phyloP scores from a whole-genome alignment of 2,113 vertebrate genomes.

The Bothrops jararaca region DNA sequence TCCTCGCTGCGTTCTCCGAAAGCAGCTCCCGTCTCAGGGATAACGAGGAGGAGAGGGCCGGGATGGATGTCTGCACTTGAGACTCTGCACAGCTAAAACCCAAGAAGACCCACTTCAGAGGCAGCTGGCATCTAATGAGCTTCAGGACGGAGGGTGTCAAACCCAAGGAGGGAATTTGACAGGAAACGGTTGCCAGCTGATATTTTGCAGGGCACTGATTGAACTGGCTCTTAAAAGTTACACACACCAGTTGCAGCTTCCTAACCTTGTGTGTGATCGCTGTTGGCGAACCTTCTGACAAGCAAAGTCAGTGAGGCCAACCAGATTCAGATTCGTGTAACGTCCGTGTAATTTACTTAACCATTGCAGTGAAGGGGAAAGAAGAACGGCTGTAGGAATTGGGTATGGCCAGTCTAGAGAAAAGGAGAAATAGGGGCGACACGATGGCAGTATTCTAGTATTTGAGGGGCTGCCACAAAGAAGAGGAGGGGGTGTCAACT shows the following conservation, averaged over 20 bases:
- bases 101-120: constrained; percentile 33
- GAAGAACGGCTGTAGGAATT: too few species aligned
- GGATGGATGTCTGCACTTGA: neutral
- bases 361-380: too few species aligned
- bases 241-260: neutral
- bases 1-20: neutral
- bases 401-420: too few species aligned
- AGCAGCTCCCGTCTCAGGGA: constrained; percentile 17
- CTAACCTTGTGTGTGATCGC: neutral
- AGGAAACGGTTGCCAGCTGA: constrained; percentile 10
- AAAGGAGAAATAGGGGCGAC: too few species aligned
- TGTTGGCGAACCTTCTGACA: neutral
- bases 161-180: constrained; percentile 25
- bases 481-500: too few species aligned
- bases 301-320: too few species aligned
- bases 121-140: constrained; percentile 53
- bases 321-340: neutral
- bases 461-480: too few species aligned
- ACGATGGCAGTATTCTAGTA: too few species aligned
- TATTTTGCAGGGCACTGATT: constrained; percentile 33
- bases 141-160: constrained; percentile 40
- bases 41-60: constrained; percentile 40
- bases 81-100: neutral
- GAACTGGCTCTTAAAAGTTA: constrained; percentile 20
- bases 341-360: neutral